Evolutionary conservation across 2,797 vertebrate genomes (phyloP).

Genomic region (Coregonus suidteri): DNA sequence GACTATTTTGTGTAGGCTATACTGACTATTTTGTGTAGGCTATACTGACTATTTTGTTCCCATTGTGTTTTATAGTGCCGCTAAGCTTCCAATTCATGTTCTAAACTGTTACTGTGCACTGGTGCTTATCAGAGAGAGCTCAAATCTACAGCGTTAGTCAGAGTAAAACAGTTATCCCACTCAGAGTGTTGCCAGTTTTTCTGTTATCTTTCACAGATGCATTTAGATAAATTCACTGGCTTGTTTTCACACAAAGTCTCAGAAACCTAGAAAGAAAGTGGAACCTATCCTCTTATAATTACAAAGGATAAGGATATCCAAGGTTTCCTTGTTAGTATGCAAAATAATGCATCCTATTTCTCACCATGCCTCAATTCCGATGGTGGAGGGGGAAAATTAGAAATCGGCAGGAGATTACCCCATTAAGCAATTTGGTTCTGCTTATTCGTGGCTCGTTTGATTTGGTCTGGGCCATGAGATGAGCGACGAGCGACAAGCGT

Average conservation of each 20-base stretch:
- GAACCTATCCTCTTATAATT: slow-evolving; percentile 40
- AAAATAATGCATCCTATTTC: slow-evolving; percentile 67
- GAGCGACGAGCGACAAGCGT: slow-evolving; percentile 16
- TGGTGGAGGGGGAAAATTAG: slow-evolving; percentile 38
- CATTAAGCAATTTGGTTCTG: slow-evolving; percentile 77
- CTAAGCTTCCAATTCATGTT: neutral
- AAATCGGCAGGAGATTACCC: slow-evolving; percentile 59
- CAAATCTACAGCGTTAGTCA: slow-evolving; percentile 27
- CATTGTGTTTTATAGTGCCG: neutral
- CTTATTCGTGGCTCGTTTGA: slow-evolving; percentile 73
- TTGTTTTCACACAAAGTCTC: slow-evolving; percentile 32
- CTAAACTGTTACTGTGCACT: slow-evolving; percentile 18
- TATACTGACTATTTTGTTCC: neutral
- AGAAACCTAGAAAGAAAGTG: slow-evolving; percentile 27
- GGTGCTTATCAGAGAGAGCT: slow-evolving; percentile 33
- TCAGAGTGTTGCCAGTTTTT: slow-evolving; percentile 27
- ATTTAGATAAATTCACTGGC: slow-evolving; percentile 40
- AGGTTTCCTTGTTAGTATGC: slow-evolving; percentile 69
- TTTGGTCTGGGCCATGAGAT: too few relatives aligned
- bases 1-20: too few relatives aligned
- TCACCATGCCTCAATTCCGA: slow-evolving; percentile 40
- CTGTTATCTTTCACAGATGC: slow-evolving; percentile 33
- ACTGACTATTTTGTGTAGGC: neutral
- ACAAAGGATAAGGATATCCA: slow-evolving; percentile 62
- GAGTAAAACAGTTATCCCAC: neutral